Evolutionary conservation across 2,888 invertebrate genomes (phyloP), one percentile per base, ranked within the genome.

Genomic region (Teleogryllus oceanicus): DNA sequence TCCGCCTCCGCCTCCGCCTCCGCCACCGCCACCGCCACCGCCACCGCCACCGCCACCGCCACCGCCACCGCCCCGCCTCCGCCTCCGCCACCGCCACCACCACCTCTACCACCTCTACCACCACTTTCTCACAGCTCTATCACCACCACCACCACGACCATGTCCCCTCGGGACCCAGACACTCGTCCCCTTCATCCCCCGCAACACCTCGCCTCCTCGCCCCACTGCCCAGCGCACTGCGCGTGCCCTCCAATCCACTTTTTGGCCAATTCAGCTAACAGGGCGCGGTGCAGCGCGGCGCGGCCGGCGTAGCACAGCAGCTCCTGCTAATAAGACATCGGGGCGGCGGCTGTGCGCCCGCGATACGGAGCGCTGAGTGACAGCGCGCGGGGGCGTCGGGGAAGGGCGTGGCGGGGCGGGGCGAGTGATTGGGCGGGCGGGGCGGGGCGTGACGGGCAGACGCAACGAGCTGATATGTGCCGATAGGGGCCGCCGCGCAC

Each of bases 401-500:
- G 62, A 12, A 18, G 13, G 18, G 62, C 62, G 62, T 2, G 62
- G 62, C 24, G 62, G 18, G 62, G 12, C 62, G 62, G 62, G 13
- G 62, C 13, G 62, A 62, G 62, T 62, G 62, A 62, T 62, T 62
- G 62, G 16, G n/a, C 62, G n/a, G 13, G 62, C n/a, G 62, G 62
- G n/a, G 62, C n/a, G 62, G 62, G 62, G 62, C 62, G 62, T 62
- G 62, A 62, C 62, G 62, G 62, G 62, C 62, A 62, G 16, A 62
- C 62, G 62, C 62, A 62, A 62, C 62, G 62, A 62, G 62, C 62
- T 62, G 62, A 62, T 62, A 62, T 62, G 62, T 62, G 62, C 62
- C n/a, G 62, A 62, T 62, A 62, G 62, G 37, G 37, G 37, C 37
- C 37, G 37, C 37, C 62, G 13, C 62, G n/a, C 62, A 18, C 62